Conservation (phyloP, 1,140 invertebrate species). For the Philaenus spumarius region DNA sequence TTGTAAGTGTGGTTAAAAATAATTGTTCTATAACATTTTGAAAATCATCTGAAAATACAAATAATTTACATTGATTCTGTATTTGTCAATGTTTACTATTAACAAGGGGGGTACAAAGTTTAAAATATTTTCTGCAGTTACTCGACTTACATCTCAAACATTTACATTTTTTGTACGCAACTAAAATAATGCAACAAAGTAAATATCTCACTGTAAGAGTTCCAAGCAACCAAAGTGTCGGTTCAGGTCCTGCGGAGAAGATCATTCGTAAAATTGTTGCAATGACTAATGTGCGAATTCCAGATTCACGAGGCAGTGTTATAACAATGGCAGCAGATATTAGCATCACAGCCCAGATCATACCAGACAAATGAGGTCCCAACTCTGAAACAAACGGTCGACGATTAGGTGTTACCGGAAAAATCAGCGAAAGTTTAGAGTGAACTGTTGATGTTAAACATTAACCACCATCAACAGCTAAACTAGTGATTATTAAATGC, state of each 20-base stretch:
- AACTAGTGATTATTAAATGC: too few species aligned
- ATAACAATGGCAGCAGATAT: slow-evolving; percentile 70
- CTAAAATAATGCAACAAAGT: background rate
- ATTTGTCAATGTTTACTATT: background rate
- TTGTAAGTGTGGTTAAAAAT: too few species aligned
- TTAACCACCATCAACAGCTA: too few species aligned
- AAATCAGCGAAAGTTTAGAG: too few species aligned
- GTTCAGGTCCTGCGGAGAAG: slow-evolving; percentile 83
- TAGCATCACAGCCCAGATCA: slow-evolving; percentile 81
- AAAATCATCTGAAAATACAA: too few species aligned
- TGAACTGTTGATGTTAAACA: too few species aligned
- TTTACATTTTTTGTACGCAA: background rate
- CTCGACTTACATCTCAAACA: background rate
- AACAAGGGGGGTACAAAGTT: too few species aligned
- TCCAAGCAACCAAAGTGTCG: slow-evolving; percentile 80
- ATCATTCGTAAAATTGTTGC: slow-evolving; percentile 80
- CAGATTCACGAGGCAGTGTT: slow-evolving; percentile 68
- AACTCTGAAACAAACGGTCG: slow-evolving; percentile 66
- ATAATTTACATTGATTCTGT: too few species aligned
- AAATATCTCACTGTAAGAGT: slow-evolving; percentile 64
- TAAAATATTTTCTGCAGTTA: background rate
- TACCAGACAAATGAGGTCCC: slow-evolving; percentile 69
- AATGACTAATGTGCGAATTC: slow-evolving; percentile 70
- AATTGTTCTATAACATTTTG: too few species aligned
- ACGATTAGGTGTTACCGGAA: too few species aligned